Percentiles rank a stretch among this genome's conserved stretches.
Evolutionary conservation across 2,113 vertebrate genomes (phyloP).

Genomic region (Muscicapa adusta): DNA sequence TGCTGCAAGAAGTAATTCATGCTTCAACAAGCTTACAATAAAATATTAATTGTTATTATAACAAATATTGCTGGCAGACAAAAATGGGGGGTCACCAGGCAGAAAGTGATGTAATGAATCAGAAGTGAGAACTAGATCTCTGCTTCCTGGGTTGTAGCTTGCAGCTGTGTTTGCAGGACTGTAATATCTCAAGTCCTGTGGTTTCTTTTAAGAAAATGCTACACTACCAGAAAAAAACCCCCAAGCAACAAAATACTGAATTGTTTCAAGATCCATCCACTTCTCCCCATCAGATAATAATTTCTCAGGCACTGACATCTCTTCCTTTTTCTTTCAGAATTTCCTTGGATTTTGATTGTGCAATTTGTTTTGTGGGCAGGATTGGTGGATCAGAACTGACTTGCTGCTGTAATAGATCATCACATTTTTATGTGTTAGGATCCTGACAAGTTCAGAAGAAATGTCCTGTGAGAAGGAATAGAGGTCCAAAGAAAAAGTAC

Average conservation of each 20-base stretch:
- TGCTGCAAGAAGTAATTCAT: background rate
- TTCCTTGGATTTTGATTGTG: background rate
- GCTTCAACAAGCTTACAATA: background rate
- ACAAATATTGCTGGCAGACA: background rate
- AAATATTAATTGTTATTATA: background rate
- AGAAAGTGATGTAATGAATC: background rate
- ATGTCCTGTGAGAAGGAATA: background rate
- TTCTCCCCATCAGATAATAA: background rate
- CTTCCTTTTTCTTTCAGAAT: background rate
- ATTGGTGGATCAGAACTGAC: background rate
- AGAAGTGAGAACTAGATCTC: background rate
- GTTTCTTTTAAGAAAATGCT: background rate
- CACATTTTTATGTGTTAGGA: background rate
- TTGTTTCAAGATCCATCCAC: background rate
- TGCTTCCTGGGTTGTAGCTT: background rate
- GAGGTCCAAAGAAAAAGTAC: background rate
- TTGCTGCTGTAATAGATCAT: background rate
- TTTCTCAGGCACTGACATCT: background rate
- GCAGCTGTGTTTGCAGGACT: background rate
- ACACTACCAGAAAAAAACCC: background rate
- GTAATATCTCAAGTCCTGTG: background rate
- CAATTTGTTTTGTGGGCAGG: background rate
- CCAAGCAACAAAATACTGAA: background rate
- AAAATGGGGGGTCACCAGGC: background rate
- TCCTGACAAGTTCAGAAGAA: background rate